Conservation (phyloP, 2,888 invertebrate species). For the Digitonthophagus gazella region DNA sequence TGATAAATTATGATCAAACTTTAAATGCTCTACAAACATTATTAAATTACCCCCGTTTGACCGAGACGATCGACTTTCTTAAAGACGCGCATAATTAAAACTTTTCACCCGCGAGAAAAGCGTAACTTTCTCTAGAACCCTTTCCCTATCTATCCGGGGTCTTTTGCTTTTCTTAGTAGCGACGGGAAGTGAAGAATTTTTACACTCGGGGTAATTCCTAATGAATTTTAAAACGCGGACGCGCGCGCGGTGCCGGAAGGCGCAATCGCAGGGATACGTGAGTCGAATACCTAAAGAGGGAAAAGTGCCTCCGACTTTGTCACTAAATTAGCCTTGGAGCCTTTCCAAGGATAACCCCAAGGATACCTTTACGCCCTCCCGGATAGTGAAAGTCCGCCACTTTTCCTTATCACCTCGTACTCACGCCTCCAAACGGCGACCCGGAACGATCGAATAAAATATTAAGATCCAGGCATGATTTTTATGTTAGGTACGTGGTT, state of each 20-base stretch:
- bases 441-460: constrained; percentile 52
- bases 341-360: neutral
- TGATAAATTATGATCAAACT: too few species aligned
- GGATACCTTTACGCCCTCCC: constrained; percentile 1
- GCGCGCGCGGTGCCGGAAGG: neutral
- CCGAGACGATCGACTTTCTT: neutral
- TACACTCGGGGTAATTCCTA: neutral
- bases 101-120: neutral
- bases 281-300: neutral
- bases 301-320: neutral
- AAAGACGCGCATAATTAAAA: neutral
- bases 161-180: too few species aligned
- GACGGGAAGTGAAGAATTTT: neutral
- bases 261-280: neutral
- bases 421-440: constrained; percentile 33
- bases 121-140: neutral
- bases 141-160: too few species aligned
- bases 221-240: neutral
- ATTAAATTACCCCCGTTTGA: too few species aligned
- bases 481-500: constrained; percentile 51
- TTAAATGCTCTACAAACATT: too few species aligned
- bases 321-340: neutral
- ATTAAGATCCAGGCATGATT: constrained; percentile 51
- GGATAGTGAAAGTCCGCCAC: constrained; percentile 38
- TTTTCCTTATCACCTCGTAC: constrained; percentile 46